Evolutionary conservation across 2,797 vertebrate species (phyloP), one percentile per base, ranked within the genome.

Genomic region (Peromyscus aztecus): DNA sequence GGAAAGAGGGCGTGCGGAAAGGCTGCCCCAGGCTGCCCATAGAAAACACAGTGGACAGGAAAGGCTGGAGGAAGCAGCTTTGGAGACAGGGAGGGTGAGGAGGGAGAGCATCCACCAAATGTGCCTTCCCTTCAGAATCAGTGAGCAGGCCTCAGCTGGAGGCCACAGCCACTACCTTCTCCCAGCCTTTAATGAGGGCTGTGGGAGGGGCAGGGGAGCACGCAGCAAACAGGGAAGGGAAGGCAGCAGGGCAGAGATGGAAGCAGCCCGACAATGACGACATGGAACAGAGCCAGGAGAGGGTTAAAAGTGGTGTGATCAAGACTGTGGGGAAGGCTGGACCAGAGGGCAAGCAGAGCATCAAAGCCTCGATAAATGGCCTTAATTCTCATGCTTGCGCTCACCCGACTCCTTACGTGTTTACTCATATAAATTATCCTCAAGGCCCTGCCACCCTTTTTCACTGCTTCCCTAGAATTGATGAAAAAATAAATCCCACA

Each of bases 331-430:
- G 94, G 77, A 89, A 93, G 94, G 94, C 92, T 91, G 85, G 97
- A 95, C 96, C 97, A 97, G 86, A 96, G 94, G 95, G 93, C 97
- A 97, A 16, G 52, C 88, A n/a, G 88, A 97, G 93, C 96, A 94
- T 96, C 95, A 96, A 92, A 97, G 97, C 95, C 91, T 76, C 91
- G 96, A 94, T 59, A 96, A 52, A 57, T 89, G 81, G 97, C 92
- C 96, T 97, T 97, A 94, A 98, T 98, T 98, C 97, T 95, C 94
- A 97, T 94, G 94, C 97, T 94, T 75, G 94, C 69, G 63, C 87
- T 97, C 89, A 87, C 94, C 91, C 82, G 29, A 34, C 84, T 94
- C 89, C 95, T 97, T 90, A 82, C 90, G 69, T 92, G 94, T 97
- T 95, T 97, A 98, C 12, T 8, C 95, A 92, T 3, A 23, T 94